phyloP scores from a whole-genome alignment of 2,888 invertebrate species.

The Drosophila merina region DNA sequence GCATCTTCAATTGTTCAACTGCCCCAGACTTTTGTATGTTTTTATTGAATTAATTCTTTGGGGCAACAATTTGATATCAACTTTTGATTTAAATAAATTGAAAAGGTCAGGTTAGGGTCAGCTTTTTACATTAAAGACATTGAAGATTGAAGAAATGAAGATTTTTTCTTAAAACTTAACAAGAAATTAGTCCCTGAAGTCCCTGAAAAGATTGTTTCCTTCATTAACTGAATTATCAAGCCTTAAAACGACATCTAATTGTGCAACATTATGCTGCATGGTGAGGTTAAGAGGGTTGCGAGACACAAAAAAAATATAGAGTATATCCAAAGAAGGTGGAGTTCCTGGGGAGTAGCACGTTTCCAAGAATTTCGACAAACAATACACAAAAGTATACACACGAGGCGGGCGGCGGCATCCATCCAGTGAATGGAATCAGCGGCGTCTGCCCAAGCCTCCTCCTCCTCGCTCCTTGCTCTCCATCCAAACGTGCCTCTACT shows the following conservation, averaged over 20 bases:
- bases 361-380: conserved; percentile 61
- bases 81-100: no score
- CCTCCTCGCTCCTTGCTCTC: conserved; percentile 8
- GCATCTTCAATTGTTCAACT: conserved; percentile 19
- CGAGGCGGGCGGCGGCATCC: background rate
- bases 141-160: no score
- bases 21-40: conserved; percentile 8
- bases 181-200: no score
- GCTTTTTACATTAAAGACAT: no score
- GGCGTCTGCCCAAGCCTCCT: conserved; percentile 18
- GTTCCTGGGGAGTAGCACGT: conserved; percentile 46
- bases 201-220: conserved; percentile 1
- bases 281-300: conserved; percentile 5
- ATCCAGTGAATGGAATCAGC: conserved; percentile 26
- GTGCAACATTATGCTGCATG: conserved; percentile 22
- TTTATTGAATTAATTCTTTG: conserved; percentile 16
- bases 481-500: conserved; percentile 75
- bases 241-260: conserved; percentile 54
- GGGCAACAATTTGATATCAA: background rate
- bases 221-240: conserved; percentile 40
- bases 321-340: conserved; percentile 10
- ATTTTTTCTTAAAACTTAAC: no score
- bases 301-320: conserved; percentile 17
- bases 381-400: conserved; percentile 40
- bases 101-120: no score